phyloP scores from a whole-genome alignment of 2,797 vertebrate genomes.

The Falco columbarius region DNA sequence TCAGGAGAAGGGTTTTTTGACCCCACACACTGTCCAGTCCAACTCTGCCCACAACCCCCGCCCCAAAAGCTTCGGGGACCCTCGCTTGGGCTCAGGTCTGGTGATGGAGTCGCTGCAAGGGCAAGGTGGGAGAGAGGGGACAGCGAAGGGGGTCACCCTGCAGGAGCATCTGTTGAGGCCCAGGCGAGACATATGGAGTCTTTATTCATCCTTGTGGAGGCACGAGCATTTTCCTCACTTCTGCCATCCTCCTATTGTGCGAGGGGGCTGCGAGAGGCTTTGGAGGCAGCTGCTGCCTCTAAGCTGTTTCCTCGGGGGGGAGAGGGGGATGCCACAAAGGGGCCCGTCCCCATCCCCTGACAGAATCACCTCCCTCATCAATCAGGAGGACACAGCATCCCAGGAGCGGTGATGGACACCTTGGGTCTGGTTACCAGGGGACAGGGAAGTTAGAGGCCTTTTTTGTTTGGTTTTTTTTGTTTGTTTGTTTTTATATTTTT shows the following conservation, averaged over 20 bases:
- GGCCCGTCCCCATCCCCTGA: not conserved
- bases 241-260: constrained; percentile 54
- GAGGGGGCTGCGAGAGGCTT: not conserved
- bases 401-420: not conserved
- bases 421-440: not conserved
- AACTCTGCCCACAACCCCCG: too few species aligned
- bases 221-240: constrained; percentile 73
- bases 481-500: not conserved
- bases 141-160: not conserved
- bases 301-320: not conserved
- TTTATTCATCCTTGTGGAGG: constrained; percentile 74
- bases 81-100: not conserved
- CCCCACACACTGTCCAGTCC: rapidly evolving
- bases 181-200: constrained; percentile 77
- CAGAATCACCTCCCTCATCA: not conserved
- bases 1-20: not conserved
- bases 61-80: not conserved
- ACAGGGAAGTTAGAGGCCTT: not conserved
- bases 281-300: constrained; percentile 62
- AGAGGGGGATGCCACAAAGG: not conserved
- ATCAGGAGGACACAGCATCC: not conserved
- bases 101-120: not conserved
- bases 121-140: not conserved
- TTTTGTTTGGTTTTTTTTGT: rapidly evolving
- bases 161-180: constrained; percentile 79